A percentile compares a stretch with the other conserved stretches of the same genome.
These are phyloP conservation scores for Styela clava DNA, from an alignment of 23 tunicate genomes.

Conservation along the genomic window DNA sequence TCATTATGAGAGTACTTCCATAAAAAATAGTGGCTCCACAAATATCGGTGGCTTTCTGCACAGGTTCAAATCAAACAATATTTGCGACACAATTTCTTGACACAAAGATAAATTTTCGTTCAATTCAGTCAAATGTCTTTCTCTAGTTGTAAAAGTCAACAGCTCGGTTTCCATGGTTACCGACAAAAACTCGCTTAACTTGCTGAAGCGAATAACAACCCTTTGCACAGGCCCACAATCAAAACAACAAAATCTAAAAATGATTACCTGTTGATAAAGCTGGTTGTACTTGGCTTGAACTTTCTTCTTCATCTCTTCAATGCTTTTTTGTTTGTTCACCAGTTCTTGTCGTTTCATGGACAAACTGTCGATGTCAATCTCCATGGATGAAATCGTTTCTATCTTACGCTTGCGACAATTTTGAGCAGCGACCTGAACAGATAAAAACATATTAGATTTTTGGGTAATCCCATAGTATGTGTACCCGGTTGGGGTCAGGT, in stretches of 20 bases:
- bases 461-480: no score
- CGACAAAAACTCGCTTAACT: constrained; percentile 60
- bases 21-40: no score
- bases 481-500: no score
- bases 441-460: no score
- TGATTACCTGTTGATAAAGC: constrained; percentile 78
- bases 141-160: constrained; percentile 64
- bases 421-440: constrained; percentile 92
- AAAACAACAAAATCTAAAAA: no score
- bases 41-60: no score
- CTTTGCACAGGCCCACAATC: no score
- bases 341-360: constrained; percentile 39
- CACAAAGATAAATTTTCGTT: not conserved
- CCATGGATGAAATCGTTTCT: constrained; percentile 84
- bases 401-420: constrained; percentile 93
- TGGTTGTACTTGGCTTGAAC: constrained; percentile 57
- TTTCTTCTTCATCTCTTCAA: constrained; percentile 41
- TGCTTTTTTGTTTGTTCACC: constrained; percentile 43
- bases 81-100: not conserved
- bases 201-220: constrained; percentile 58
- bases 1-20: no score
- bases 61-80: no score
- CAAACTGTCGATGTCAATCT: constrained; percentile 70
- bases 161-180: not conserved
- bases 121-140: constrained; percentile 5